These are phyloP conservation scores for Kryptolebias ocellatus DNA, from an alignment of 2,797 vertebrate species.

Conservation along the genomic window DNA sequence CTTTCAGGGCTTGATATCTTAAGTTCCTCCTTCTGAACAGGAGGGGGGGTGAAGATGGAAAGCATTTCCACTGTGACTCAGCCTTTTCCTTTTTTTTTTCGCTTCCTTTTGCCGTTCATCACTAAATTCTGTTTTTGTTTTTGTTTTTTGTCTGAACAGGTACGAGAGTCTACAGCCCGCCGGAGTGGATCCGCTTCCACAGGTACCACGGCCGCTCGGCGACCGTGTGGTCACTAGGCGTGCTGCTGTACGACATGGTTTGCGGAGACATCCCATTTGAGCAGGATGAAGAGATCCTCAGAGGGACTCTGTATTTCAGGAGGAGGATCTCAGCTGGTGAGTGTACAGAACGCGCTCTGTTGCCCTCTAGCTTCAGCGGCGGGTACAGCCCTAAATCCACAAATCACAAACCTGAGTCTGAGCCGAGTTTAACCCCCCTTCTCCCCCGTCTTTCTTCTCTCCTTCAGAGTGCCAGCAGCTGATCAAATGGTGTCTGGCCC, in stretches of 20 bases:
- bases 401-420: not conserved
- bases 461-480: constrained; percentile 93
- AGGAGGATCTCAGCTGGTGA: constrained; percentile 92
- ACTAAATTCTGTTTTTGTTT: constrained; percentile 6
- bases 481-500: constrained; percentile 96
- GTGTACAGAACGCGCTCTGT: constrained; percentile 35
- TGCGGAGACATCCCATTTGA: constrained; percentile 98
- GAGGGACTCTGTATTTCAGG: constrained; percentile 92
- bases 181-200: constrained; percentile 97
- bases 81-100: constrained; percentile 25
- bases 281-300: constrained; percentile 95
- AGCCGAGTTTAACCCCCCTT: constrained; percentile 1
- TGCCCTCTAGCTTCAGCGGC: constrained; percentile 60
- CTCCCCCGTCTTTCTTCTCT: not conserved
- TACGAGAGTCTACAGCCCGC: constrained; percentile 96
- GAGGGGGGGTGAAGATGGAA: constrained; percentile 28
- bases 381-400: constrained; percentile 30
- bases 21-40: constrained; percentile 76
- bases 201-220: constrained; percentile 97
- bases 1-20: constrained; percentile 82
- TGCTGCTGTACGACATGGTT: constrained; percentile 97
- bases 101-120: not conserved
- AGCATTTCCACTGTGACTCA: constrained; percentile 60
- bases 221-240: constrained; percentile 96
- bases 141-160: constrained; percentile 70